A percentile compares a stretch with the other conserved stretches of the same genome.
These are phyloP conservation scores for Dipodomys spectabilis DNA, from an alignment of 2,113 vertebrate species.

Conservation along the genomic window DNA sequence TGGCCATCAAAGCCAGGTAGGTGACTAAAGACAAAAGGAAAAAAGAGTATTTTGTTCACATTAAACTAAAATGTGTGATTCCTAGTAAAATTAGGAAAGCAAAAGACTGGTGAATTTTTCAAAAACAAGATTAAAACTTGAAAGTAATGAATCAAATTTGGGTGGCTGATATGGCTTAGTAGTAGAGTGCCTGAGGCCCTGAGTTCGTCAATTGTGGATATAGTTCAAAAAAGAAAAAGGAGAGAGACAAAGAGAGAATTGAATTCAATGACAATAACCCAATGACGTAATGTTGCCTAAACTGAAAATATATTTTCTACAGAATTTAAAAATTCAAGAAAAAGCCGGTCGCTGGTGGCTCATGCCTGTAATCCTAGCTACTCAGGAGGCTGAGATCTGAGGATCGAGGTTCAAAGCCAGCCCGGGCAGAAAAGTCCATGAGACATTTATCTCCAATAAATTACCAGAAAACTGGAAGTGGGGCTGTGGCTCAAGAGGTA, in stretches of 20 bases:
- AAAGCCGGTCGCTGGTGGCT: neutral
- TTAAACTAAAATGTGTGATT: conserved; percentile 31
- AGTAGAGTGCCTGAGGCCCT: no score
- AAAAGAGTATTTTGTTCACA: neutral
- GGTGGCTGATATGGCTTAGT: no score
- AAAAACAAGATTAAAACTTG: conserved; percentile 42
- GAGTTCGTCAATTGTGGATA: no score
- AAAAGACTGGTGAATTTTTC: conserved; percentile 35
- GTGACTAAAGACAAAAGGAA: conserved; percentile 9
- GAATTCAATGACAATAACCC: neutral
- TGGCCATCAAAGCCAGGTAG: neutral
- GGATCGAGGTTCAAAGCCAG: no score
- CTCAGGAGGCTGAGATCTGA: no score
- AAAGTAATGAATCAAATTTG: neutral
- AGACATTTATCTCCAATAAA: no score
- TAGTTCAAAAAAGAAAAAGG: neutral
- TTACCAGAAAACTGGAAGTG: no score
- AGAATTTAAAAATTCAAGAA: neutral
- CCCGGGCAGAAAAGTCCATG: no score
- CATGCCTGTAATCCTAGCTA: no score
- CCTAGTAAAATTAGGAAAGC: neutral
- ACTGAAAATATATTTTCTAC: neutral
- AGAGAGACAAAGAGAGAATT: neutral
- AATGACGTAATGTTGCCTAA: neutral
- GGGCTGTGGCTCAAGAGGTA: no score